Percentiles rank a stretch among this genome's conserved stretches.
Conservation (phyloP, 2,113 vertebrate genomes). For the Hoplias malabaricus region DNA sequence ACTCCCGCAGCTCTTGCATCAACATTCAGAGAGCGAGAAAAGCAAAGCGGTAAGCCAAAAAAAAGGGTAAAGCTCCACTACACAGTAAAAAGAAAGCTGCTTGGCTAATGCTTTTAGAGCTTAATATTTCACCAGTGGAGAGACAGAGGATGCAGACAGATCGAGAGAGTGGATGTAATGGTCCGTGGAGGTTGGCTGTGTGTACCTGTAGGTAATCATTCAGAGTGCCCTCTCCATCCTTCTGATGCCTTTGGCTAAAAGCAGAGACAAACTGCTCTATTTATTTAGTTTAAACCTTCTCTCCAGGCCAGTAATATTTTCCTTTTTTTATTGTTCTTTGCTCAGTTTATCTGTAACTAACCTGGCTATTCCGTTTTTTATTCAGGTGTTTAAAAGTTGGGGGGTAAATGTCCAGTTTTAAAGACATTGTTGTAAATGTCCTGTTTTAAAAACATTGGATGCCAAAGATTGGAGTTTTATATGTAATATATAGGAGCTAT, state of each 20-base stretch:
- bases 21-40: constrained; percentile 23
- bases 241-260: neutral
- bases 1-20: neutral
- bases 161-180: neutral
- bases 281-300: neutral
- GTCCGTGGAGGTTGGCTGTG: neutral
- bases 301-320: neutral
- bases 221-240: neutral
- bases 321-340: neutral
- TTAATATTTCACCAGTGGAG: constrained; percentile 33
- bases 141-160: constrained; percentile 16
- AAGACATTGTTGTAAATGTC: too few species aligned
- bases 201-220: neutral
- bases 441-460: too few species aligned
- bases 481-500: too few species aligned
- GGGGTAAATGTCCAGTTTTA: too few species aligned
- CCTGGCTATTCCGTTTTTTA: too few species aligned
- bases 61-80: constrained; percentile 11
- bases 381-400: too few species aligned
- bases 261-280: neutral
- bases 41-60: constrained; percentile 8
- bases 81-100: constrained; percentile 33
- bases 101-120: constrained; percentile 38
- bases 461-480: too few species aligned
- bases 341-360: neutral